Conservation (phyloP, 37 sponge, comb jelly and placozoan genomes). For the Bolinopsis microptera region DNA sequence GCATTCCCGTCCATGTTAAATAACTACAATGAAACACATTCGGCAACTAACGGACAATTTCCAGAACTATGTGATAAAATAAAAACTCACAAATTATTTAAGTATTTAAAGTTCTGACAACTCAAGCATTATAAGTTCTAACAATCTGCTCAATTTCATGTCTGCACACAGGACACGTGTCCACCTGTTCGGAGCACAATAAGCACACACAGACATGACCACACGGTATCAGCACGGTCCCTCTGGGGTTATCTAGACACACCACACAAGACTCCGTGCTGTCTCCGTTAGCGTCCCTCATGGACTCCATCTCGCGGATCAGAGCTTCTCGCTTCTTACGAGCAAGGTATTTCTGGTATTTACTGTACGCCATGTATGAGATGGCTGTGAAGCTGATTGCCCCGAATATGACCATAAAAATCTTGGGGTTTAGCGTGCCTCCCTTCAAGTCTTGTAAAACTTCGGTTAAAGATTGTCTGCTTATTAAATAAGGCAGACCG, state of each 20-base stretch:
- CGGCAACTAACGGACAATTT: too few relatives aligned
- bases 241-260: conserved; percentile 59
- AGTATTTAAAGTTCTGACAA: too few relatives aligned
- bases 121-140: conserved; percentile 56
- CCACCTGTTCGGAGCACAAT: conserved; percentile 4
- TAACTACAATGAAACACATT: too few relatives aligned
- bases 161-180: conserved; percentile 58
- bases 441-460: conserved; percentile 32
- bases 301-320: conserved; percentile 21
- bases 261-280: conserved; percentile 25
- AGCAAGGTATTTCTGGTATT: background rate
- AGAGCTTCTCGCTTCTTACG: conserved; percentile 18
- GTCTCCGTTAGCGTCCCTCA: background rate
- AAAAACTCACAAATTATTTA: too few relatives aligned
- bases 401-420: conserved; percentile 17
- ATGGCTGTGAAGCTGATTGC: background rate
- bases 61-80: too few relatives aligned
- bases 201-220: conserved; percentile 63
- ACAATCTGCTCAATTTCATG: conserved; percentile 5
- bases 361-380: background rate
- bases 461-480: conserved; percentile 28
- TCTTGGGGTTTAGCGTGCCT: background rate
- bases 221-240: conserved; percentile 42
- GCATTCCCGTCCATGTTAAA: background rate
- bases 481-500: conserved; percentile 1